These are phyloP conservation scores for Sitophilus oryzae DNA, from an alignment of 1,140 invertebrate species.

Conservation along the genomic window DNA sequence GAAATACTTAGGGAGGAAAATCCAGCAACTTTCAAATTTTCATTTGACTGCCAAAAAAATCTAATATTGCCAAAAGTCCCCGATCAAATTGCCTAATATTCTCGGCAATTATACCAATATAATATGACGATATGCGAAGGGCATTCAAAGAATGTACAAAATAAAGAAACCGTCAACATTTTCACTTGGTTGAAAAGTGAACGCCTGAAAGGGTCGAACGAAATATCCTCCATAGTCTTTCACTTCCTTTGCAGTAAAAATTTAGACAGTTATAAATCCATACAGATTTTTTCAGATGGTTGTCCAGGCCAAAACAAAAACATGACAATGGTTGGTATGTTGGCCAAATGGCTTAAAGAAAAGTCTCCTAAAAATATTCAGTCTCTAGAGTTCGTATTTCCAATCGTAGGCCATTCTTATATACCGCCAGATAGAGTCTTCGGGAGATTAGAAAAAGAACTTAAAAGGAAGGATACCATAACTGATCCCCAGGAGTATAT, in stretches of 20 bases:
- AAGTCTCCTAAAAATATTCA: constrained; percentile 14
- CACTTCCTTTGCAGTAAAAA: too few relatives aligned
- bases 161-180: constrained; percentile 28
- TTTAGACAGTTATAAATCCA: constrained; percentile 8
- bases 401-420: constrained; percentile 36
- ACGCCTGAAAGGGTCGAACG: constrained; percentile 34
- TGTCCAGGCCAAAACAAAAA: constrained; percentile 36
- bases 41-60: constrained; percentile 40
- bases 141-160: constrained; percentile 17
- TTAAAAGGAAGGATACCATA: too few relatives aligned
- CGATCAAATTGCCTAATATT: constrained; percentile 39
- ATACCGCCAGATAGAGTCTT: constrained; percentile 37
- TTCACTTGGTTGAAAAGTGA: constrained; percentile 38
- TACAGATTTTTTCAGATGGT: constrained; percentile 20
- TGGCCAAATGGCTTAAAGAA: constrained; percentile 24
- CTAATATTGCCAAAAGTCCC: constrained; percentile 35
- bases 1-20: constrained; percentile 21
- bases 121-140: constrained; percentile 38
- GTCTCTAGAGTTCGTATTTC: constrained; percentile 31
- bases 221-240: constrained; percentile 36
- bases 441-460: constrained; percentile 25
- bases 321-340: constrained; percentile 13
- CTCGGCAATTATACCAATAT: constrained; percentile 37
- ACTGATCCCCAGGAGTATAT: too few relatives aligned
- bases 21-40: constrained; percentile 23